Conservation (phyloP, 2,797 vertebrate species). For the Danio aesculapii region DNA sequence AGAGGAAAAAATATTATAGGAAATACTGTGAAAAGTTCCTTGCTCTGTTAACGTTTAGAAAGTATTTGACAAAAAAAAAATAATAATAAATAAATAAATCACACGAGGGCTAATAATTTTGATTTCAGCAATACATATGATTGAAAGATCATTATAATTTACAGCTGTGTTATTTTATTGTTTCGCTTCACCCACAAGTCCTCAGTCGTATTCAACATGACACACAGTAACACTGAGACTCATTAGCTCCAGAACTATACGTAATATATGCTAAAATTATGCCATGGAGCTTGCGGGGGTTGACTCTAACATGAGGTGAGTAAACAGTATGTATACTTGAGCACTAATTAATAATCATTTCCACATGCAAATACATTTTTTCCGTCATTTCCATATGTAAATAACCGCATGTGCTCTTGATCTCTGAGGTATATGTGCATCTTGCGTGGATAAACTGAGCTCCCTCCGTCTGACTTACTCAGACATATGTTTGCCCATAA, state of each 20-base stretch:
- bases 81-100: too few relatives aligned
- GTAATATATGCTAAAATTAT: constrained; percentile 19
- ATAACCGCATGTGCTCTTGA: background rate
- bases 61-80: too few relatives aligned
- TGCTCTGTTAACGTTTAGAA: too few relatives aligned
- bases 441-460: background rate
- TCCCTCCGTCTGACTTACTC: background rate
- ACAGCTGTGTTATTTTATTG: too few relatives aligned
- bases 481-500: background rate
- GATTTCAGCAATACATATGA: too few relatives aligned
- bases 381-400: constrained; percentile 13
- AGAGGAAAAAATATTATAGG: too few relatives aligned
- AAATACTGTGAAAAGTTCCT: too few relatives aligned
- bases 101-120: too few relatives aligned
- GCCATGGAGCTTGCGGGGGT: background rate
- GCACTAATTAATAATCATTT: background rate
- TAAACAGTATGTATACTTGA: constrained; percentile 21
- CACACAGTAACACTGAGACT: constrained; percentile 5
- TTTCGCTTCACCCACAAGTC: too few relatives aligned
- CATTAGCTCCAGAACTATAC: constrained; percentile 13
- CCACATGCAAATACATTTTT: constrained; percentile 32
- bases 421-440: constrained; percentile 30
- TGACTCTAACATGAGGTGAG: background rate
- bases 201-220: background rate
- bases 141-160: too few relatives aligned